These are phyloP conservation scores for Orchesella flavescens DNA, from an alignment of 2,888 invertebrate genomes.

Conservation along the genomic window DNA sequence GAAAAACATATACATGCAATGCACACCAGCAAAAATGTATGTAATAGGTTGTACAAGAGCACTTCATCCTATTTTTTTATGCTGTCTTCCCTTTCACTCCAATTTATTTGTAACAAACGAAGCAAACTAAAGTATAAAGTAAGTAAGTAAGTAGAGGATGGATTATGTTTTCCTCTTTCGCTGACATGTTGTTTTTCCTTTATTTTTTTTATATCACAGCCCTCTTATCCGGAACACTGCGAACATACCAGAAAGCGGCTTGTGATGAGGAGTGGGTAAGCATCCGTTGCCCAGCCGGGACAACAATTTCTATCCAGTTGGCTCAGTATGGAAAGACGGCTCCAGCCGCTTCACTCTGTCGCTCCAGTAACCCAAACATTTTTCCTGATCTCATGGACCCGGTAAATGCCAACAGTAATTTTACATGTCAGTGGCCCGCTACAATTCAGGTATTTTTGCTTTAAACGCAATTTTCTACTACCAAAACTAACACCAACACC, in stretches of 20 bases:
- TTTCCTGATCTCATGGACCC: constrained; percentile 65
- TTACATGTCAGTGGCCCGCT: constrained; percentile 67
- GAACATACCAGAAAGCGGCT: constrained; percentile 91
- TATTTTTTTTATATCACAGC: constrained; percentile 80
- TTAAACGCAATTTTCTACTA: constrained; percentile 11
- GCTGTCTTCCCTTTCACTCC: constrained; percentile 11
- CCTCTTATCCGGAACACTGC: constrained; percentile 89
- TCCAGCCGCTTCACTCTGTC: constrained; percentile 77
- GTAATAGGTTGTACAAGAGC: constrained; percentile 5
- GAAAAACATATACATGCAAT: no score
- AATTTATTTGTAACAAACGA: constrained; percentile 25
- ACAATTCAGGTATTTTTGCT: constrained; percentile 68
- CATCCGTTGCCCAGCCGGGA: constrained; percentile 88
- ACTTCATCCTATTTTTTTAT: background rate
- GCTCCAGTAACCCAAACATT: constrained; percentile 73
- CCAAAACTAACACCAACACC: no score
- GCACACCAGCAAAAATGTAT: no score
- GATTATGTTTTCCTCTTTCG: constrained; percentile 46
- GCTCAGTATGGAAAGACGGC: constrained; percentile 90
- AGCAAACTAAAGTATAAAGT: constrained; percentile 15
- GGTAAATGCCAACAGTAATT: constrained; percentile 61
- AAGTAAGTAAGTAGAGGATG: constrained; percentile 25
- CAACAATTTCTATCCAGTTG: constrained; percentile 91
- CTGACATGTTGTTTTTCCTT: constrained; percentile 60
- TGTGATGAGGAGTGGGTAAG: constrained; percentile 93